Evolutionary conservation across 2,888 invertebrate species (phyloP).

Genomic region (Heliconius erato): DNA sequence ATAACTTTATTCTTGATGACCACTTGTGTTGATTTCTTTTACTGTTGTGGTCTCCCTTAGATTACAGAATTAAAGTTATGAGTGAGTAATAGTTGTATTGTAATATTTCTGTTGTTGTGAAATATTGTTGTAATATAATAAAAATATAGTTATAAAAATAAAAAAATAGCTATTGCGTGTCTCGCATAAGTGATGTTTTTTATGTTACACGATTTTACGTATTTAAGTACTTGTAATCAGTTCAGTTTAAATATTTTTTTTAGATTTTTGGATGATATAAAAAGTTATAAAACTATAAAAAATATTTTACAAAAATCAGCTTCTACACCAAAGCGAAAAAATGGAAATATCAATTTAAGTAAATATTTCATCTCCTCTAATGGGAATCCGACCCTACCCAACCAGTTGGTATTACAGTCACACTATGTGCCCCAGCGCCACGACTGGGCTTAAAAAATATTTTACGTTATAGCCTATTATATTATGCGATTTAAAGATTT

Average conservation of each 20-base stretch:
- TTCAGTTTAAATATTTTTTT: background rate
- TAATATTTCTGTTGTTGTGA: background rate
- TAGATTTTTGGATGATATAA: background rate
- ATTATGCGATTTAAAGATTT: background rate
- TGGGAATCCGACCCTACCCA: too few species aligned
- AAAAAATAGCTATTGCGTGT: background rate
- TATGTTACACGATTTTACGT: background rate
- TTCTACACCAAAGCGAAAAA: too few species aligned
- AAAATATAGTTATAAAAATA: too few species aligned
- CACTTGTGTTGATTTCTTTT: constrained; percentile 3
- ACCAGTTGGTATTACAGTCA: too few species aligned
- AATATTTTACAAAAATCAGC: too few species aligned
- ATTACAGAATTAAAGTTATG: too few species aligned
- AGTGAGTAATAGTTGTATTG: too few species aligned
- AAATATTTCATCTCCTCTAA: too few species aligned
- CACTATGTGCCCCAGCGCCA: too few species aligned
- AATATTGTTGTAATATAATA: background rate
- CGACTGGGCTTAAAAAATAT: too few species aligned
- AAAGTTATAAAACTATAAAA: background rate
- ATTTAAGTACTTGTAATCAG: background rate
- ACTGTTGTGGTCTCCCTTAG: background rate
- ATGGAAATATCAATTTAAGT: too few species aligned
- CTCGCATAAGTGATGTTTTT: background rate
- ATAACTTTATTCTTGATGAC: constrained; percentile 25
- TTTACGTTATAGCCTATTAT: background rate